Conservation (phyloP, 2,113 vertebrate genomes). For the Lycaon pictus region DNA sequence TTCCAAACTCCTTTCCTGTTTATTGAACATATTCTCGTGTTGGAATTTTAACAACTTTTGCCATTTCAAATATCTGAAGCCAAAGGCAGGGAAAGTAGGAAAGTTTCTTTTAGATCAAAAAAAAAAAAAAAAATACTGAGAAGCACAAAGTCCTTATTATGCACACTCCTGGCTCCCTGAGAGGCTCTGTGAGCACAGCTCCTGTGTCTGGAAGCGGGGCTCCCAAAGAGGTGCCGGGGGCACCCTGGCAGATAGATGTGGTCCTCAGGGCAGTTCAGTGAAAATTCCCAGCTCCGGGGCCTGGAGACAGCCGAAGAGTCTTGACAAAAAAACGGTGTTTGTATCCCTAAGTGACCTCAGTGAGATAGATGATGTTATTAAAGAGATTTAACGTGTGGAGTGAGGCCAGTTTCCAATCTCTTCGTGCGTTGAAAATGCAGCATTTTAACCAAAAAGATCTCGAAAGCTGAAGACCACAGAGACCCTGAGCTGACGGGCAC, state of each 20-base stretch:
- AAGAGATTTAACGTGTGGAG: background rate
- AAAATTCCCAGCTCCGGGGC: background rate
- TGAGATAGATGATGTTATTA: background rate
- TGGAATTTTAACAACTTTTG: slow-evolving; percentile 67
- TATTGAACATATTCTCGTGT: slow-evolving; percentile 71
- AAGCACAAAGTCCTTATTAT: slow-evolving; percentile 48
- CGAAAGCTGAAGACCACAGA: background rate
- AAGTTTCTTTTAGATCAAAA: slow-evolving; percentile 57
- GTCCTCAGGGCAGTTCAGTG: background rate
- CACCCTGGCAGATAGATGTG: background rate
- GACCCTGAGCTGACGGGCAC: background rate
- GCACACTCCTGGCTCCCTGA: background rate
- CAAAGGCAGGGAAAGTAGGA: slow-evolving; percentile 11
- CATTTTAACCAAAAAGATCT: background rate
- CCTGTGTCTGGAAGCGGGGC: background rate
- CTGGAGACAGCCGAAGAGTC: background rate
- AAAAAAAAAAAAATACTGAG: slow-evolving; percentile 61
- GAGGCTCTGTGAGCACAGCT: background rate
- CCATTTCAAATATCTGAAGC: slow-evolving; percentile 54
- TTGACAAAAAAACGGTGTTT: background rate
- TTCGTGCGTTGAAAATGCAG: background rate
- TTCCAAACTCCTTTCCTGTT: slow-evolving; percentile 64
- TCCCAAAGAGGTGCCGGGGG: background rate
- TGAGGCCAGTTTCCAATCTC: background rate
- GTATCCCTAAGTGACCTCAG: background rate